Evolutionary conservation across 2,113 vertebrate species (phyloP).

Genomic region (Platysteira castanea): DNA sequence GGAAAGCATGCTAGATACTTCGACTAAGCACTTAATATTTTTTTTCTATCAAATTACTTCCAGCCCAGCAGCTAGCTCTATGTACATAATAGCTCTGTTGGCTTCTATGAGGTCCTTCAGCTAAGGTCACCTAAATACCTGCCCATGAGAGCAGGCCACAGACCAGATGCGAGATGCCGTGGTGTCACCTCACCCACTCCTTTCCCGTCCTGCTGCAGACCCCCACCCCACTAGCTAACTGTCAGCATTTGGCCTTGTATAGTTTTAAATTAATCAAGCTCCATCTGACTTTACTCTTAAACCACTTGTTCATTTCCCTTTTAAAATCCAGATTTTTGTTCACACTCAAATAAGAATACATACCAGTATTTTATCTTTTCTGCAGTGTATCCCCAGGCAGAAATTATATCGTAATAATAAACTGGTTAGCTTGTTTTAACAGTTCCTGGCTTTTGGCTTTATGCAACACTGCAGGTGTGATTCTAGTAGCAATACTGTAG

Average conservation of each 20-base stretch:
- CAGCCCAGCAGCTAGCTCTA: background rate
- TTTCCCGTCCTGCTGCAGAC: background rate
- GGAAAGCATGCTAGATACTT: background rate
- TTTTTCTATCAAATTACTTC: slow-evolving; percentile 26
- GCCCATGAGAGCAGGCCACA: background rate
- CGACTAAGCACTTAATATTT: slow-evolving; percentile 1
- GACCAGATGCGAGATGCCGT: background rate
- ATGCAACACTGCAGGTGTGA: slow-evolving; percentile 39
- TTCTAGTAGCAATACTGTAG: slow-evolving; percentile 24
- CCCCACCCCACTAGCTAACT: background rate
- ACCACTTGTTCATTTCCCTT: background rate
- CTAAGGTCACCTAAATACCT: background rate
- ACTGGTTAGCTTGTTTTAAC: slow-evolving; percentile 38
- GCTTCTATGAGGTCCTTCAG: background rate
- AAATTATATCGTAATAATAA: slow-evolving; percentile 40
- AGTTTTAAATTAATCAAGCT: background rate
- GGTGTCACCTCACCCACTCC: background rate
- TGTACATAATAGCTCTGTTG: background rate
- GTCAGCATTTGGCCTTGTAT: background rate
- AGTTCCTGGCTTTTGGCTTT: slow-evolving; percentile 39
- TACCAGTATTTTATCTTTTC: slow-evolving; percentile 54
- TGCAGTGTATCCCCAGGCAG: slow-evolving; percentile 14
- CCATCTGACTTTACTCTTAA: background rate
- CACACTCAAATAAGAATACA: slow-evolving; percentile 25
- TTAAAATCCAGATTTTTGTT: slow-evolving; percentile 38